Percentiles rank a stretch among this genome's conserved stretches.
Conservation (phyloP, 2,888 invertebrate species). For the Melinaea marsaeus region DNA sequence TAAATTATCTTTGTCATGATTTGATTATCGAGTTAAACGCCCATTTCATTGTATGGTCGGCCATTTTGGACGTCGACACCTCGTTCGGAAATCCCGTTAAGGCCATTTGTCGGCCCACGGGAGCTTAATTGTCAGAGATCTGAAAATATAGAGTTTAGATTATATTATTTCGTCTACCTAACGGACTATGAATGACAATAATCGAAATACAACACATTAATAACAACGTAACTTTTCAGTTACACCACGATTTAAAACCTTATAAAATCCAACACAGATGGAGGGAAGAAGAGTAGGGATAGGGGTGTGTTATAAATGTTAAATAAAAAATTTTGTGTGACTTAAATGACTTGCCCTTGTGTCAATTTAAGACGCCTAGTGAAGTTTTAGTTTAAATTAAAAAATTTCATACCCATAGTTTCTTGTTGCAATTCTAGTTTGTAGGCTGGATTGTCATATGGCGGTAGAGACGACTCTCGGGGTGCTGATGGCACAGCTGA, state of each 20-base stretch:
- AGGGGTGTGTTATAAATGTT: no score
- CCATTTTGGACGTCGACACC: slow-evolving; percentile 59
- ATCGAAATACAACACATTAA: no score
- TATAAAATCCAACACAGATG: no score
- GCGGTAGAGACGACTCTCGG: slow-evolving; percentile 86
- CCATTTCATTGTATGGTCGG: slow-evolving; percentile 65
- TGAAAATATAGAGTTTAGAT: slow-evolving; percentile 37
- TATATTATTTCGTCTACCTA: no score
- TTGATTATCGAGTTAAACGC: slow-evolving; percentile 43
- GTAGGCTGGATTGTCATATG: slow-evolving; percentile 95
- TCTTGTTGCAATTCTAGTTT: slow-evolving; percentile 95
- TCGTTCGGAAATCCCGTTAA: slow-evolving; percentile 69
- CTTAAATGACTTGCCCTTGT: no score
- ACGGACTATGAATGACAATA: no score
- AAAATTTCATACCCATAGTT: slow-evolving; percentile 85
- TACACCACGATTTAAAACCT: no score
- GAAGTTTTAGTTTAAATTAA: neutral
- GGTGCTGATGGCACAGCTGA: slow-evolving; percentile 88
- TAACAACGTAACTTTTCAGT: no score
- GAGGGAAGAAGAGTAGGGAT: no score
- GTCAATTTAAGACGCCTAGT: neutral
- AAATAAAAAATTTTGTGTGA: no score
- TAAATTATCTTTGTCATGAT: slow-evolving; percentile 21
- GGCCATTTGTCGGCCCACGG: slow-evolving; percentile 68
- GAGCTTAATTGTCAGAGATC: slow-evolving; percentile 76